These are phyloP conservation scores for Drosophila pseudoananassae DNA, from an alignment of 1,140 invertebrate species.

Conservation along the genomic window DNA sequence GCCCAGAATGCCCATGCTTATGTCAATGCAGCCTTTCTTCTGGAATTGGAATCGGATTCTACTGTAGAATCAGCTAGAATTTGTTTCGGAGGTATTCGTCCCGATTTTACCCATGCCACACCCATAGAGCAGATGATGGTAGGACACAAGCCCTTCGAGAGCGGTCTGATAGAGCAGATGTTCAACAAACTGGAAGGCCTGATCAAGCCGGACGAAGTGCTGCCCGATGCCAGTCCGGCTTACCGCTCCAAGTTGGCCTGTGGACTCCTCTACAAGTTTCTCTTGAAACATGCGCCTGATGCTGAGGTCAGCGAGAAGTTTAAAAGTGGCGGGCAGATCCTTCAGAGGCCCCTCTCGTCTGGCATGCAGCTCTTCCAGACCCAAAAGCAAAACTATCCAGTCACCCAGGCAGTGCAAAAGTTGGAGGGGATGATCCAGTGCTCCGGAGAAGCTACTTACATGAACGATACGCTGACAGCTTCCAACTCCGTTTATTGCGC, in stretches of 20 bases:
- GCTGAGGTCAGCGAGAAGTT: conserved; percentile 80
- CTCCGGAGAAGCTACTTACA: conserved; percentile 89
- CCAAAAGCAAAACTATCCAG: conserved; percentile 89
- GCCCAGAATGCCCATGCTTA: conserved; percentile 93
- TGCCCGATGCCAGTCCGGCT: conserved; percentile 87
- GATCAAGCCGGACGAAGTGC: conserved; percentile 87
- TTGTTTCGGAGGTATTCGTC: conserved; percentile 89
- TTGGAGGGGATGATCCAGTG: conserved; percentile 90
- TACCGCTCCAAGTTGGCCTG: conserved; percentile 88
- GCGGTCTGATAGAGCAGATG: conserved; percentile 85
- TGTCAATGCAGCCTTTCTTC: conserved; percentile 91
- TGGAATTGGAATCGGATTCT: conserved; percentile 82
- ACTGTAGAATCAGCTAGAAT: conserved; percentile 69
- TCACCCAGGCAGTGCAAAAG: conserved; percentile 91
- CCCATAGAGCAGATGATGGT: conserved; percentile 88
- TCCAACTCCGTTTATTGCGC: conserved; percentile 87
- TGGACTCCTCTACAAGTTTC: conserved; percentile 90
- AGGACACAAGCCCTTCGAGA: conserved; percentile 85
- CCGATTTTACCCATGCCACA: conserved; percentile 89
- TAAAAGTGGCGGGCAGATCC: conserved; percentile 86
- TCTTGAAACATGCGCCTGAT: conserved; percentile 85
- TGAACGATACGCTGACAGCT: conserved; percentile 87
- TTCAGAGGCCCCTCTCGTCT: conserved; percentile 88
- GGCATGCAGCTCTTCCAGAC: conserved; percentile 90
- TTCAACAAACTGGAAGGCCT: conserved; percentile 86